Base-by-base conservation (phyloP, 2,113 vertebrate genomes). In the Varanus komodoensis region DNA sequence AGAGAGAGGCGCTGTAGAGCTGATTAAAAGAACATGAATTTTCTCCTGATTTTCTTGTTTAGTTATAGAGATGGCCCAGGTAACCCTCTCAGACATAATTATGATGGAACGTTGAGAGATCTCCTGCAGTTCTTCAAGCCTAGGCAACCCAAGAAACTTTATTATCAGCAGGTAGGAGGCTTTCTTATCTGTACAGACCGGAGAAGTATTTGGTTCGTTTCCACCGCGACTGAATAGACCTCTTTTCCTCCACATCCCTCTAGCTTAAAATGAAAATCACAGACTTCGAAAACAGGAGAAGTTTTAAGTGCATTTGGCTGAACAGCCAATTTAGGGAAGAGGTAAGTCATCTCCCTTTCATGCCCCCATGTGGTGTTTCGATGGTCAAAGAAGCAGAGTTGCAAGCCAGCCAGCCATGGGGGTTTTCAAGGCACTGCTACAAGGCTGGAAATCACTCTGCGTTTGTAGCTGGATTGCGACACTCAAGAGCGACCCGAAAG, bases 181-280 rank as follows among this genome's bases (percentile, higher is more conserved):
- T 87, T 12, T 44, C 57, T 61, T 88, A 50, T 50, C 77, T 23
- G 19, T 3, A 1, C 17, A 8, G 87, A n/a, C 34, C 14, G 0
- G n/a, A 83, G 74, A 52, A 84, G 38, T 74, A 87, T 74, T 91
- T 88, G 50, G 15, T 77, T 52, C 29, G 38, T 80, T 73, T 87
- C 81, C 88, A 90, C 69, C 68, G 0, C 82, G 4, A 89, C 93
- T 97, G 88, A 97, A 91, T 27, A 57, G 50, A 50, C 86, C 8
- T 92, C 14, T 67, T 88, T 77, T 77, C 1, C 19, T 34, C 6
- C 32, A 38, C 32, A 8, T 67, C 57, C 64, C 71, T 57, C 6
- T 25, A 99, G 99, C 98, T 99, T 91, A 99, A 99, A 97, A 99
- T 99, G 99, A 99, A 99, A 97, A 99, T 99, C 95, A 99, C 99